A percentile compares a stretch with the other conserved stretches of the same genome.
Evolutionary conservation across 2,888 invertebrate species (phyloP).

Genomic region (Hydropsyche betteni): DNA sequence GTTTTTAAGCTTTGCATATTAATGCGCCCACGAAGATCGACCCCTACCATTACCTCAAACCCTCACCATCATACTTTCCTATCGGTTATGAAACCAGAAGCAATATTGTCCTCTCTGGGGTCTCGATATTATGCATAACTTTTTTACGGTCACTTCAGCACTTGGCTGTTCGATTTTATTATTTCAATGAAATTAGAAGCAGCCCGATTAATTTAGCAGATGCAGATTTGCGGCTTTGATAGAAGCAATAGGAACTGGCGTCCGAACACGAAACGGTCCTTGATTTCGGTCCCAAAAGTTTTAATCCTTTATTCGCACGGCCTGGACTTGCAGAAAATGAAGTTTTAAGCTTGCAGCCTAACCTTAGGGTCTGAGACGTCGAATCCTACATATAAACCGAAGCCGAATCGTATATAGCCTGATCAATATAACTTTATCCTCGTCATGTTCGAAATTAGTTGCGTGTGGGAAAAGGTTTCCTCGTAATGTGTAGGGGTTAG

Average conservation of each 20-base stretch:
- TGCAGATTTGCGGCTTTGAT: conserved; percentile 13
- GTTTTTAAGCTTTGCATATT: conserved; percentile 51
- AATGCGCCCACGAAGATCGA: conserved; percentile 37
- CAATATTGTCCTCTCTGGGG: conserved; percentile 45
- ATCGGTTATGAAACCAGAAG: conserved; percentile 43
- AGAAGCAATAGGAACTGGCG: not conserved
- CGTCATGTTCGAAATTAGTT: not conserved
- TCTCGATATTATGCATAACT: conserved; percentile 38
- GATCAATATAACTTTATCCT: conserved; percentile 21
- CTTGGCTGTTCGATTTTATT: conserved; percentile 1
- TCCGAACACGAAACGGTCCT: conserved; percentile 17
- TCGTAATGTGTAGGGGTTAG: not conserved
- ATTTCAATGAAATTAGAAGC: not conserved
- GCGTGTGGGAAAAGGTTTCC: not conserved
- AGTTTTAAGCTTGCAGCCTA: conserved; percentile 57
- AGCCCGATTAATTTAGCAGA: not conserved
- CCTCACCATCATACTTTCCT: not conserved
- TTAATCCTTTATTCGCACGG: conserved; percentile 63
- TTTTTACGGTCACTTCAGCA: conserved; percentile 7
- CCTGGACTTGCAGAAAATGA: conserved; percentile 58
- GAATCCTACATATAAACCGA: conserved; percentile 41
- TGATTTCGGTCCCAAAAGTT: conserved; percentile 56
- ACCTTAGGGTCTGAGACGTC: conserved; percentile 45
- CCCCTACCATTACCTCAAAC: conserved; percentile 21
- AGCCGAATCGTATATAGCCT: conserved; percentile 25